These are phyloP conservation scores for Ochropleura leucogaster DNA, from an alignment of 2,888 invertebrate species.

Conservation along the genomic window DNA sequence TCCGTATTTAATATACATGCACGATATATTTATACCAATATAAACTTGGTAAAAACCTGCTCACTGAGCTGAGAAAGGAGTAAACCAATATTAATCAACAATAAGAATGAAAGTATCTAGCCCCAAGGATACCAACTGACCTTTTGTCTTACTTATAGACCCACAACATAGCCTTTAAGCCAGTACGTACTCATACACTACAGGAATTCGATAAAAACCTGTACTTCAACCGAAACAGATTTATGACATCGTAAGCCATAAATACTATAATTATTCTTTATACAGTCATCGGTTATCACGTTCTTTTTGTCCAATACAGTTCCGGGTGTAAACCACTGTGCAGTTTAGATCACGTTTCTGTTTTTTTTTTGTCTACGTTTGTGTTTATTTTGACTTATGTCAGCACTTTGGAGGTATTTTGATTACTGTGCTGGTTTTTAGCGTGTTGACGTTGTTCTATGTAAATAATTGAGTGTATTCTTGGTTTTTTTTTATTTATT, in stretches of 20 bases:
- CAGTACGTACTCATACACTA: background rate
- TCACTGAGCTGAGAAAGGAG: constrained; percentile 17
- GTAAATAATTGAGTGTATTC: constrained; percentile 16
- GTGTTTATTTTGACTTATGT: constrained; percentile 51
- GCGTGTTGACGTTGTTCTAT: constrained; percentile 12
- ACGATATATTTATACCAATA: background rate
- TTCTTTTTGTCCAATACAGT: constrained; percentile 43
- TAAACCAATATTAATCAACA: constrained; percentile 22
- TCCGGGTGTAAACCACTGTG: constrained; percentile 60
- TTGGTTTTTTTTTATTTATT: background rate
- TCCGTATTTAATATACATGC: constrained; percentile 1
- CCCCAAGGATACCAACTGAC: constrained; percentile 52
- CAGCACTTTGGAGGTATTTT: constrained; percentile 32
- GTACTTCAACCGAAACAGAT: constrained; percentile 4
- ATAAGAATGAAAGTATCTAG: constrained; percentile 56
- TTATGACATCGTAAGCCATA: constrained; percentile 12
- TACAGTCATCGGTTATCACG: constrained; percentile 6
- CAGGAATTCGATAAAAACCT: constrained; percentile 10
- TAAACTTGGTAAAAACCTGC: background rate
- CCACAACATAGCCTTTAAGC: constrained; percentile 4
- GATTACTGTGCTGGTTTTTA: constrained; percentile 29
- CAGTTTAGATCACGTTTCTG: constrained; percentile 50
- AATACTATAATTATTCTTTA: constrained; percentile 27
- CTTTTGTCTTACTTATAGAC: constrained; percentile 36
- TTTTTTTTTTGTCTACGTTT: constrained; percentile 26